Percentiles rank a stretch among this genome's conserved stretches.
Evolutionary conservation across 1,140 invertebrate genomes (phyloP).

Genomic region (Eriocheir sinensis): DNA sequence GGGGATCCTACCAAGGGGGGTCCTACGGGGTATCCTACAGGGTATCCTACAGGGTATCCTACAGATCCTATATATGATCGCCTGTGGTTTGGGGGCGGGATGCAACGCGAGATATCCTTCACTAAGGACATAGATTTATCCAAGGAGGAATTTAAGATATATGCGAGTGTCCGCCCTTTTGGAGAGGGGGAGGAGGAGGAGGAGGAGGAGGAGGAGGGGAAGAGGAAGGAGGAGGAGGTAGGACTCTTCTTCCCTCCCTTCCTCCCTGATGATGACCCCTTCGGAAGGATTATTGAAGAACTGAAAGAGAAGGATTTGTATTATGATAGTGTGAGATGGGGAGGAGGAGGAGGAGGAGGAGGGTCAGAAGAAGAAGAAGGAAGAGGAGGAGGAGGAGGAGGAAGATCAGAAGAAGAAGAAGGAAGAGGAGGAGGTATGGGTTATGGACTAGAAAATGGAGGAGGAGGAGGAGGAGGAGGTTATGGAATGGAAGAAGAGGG

Average conservation of each 20-base stretch:
- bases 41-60: not conserved
- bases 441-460: too few species aligned
- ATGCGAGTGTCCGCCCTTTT: conserved; percentile 77
- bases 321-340: not conserved
- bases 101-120: not conserved
- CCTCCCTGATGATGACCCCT: conserved; percentile 58
- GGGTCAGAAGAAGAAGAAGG: too few species aligned
- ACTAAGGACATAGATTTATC: too few species aligned
- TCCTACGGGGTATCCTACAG: not conserved
- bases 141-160: conserved; percentile 75
- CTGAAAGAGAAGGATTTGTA: conserved; percentile 53
- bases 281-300: conserved; percentile 65
- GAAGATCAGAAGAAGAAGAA: too few species aligned
- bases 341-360: too few species aligned
- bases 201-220: conserved; percentile 14
- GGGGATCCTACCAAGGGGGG: too few species aligned
- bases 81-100: conserved; percentile 62
- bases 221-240: conserved; percentile 55
- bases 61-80: conserved; percentile 58
- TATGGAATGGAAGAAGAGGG: too few species aligned
- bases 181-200: conserved; percentile 57
- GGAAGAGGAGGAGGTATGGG: too few species aligned
- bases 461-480: too few species aligned
- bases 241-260: conserved; percentile 51
- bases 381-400: too few species aligned